Evolutionary conservation across 30 jellyfish, hydroid and myxozoan species (phyloP), one percentile per base, ranked within the genome.

Genomic region (Clytia hemisphaerica): DNA sequence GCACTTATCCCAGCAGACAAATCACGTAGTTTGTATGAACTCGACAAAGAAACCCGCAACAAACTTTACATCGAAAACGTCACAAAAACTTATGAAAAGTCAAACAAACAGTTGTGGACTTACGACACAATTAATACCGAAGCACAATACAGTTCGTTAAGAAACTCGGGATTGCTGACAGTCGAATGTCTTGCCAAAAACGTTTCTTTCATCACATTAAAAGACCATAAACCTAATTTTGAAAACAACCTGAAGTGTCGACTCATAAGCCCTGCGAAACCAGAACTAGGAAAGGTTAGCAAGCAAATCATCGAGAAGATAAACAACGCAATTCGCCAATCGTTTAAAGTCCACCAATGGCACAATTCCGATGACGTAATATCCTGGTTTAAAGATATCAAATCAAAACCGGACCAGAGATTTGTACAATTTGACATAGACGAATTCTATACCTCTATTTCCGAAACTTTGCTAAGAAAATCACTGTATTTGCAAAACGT

Each of bases 151-250:
- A 76, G 48, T 25, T 74, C 89, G 25, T 0, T 28, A 26, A 71
- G 36, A 59, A 46, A 46, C 34, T n/a, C 21, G 29, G n/a, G n/a
- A n/a, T n/a, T n/a, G n/a, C 57, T 61, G 24, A 62, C 83, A 64
- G 26, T 29, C 7, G 75, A 76, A 61, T 27, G 74, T 45, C 14
- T 62, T 36, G 74, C 74, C 32, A 64, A 76, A 32, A 15, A 58
- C 30, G 15, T 2, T 22, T 74, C 87, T n/a, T 74, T 21, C 71
- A 74, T 74, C 24, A 60, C 87, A 21, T 57, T 60, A 2, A 74
- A 74, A 62, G 76, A 47, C 53, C 89, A 64, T 45, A 45, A 76
- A 63, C n/a, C n/a, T n/a, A 77, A 77, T 36, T 77, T 47, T 70
- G 72, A 46, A 1, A 51, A 50, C 57, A 46, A 77, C 6, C 4